A percentile compares a stretch with the other conserved stretches of the same genome.
phyloP scores from a whole-genome alignment of 2,888 invertebrate genomes.

The Anoplius nigerrimus region DNA sequence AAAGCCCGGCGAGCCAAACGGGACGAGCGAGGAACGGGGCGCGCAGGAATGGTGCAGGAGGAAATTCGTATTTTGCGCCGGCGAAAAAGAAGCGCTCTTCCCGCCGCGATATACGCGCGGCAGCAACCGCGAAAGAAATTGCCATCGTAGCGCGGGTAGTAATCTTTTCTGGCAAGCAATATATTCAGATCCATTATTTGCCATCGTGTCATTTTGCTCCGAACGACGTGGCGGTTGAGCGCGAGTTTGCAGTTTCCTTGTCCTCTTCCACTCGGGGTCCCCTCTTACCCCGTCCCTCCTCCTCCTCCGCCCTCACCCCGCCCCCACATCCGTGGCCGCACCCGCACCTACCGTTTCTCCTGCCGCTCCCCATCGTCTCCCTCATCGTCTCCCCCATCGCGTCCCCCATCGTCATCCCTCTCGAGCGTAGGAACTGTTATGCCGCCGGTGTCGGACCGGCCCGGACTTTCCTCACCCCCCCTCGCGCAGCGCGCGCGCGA shows the following conservation, averaged over 20 bases:
- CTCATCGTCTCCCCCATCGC: not conserved
- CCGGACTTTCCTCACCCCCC: no score
- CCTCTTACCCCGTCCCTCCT: constrained; percentile 37
- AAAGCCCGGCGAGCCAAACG: constrained; percentile 4
- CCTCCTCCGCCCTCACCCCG: constrained; percentile 42
- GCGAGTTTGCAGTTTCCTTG: constrained; percentile 3
- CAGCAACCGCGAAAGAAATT: constrained; percentile 58
- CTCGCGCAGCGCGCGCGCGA: no score
- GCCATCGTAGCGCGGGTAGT: constrained; percentile 48
- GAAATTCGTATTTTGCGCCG: constrained; percentile 42
- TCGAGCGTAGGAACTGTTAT: no score
- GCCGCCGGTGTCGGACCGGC: no score
- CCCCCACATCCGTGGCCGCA: constrained; percentile 20
- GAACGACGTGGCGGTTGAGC: constrained; percentile 24
- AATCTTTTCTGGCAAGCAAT: constrained; percentile 48
- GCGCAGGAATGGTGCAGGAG: constrained; percentile 18
- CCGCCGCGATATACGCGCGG: constrained; percentile 42
- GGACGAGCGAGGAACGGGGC: constrained; percentile 9
- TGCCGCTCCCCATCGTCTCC: constrained; percentile 4
- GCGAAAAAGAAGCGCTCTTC: constrained; percentile 42
- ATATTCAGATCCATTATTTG: constrained; percentile 49
- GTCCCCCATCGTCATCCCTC: no score
- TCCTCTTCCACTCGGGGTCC: not conserved
- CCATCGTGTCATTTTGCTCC: constrained; percentile 43
- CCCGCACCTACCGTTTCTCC: constrained; percentile 17